A percentile compares a stretch with the other conserved stretches of the same genome.
Conservation (phyloP, 2,888 invertebrate species). For the Hemicrepidius hirtus region DNA sequence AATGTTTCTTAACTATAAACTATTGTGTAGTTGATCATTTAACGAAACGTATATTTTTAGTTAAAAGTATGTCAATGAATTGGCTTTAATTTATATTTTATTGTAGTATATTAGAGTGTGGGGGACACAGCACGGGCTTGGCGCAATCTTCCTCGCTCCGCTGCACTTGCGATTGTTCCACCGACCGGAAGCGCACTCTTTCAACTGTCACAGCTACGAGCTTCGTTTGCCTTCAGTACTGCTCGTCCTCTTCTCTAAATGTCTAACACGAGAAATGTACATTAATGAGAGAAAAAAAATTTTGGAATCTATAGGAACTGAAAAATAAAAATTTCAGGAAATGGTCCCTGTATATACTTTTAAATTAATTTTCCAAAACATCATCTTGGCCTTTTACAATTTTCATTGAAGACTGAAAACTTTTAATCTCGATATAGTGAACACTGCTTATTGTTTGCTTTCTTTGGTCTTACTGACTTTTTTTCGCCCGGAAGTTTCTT, state of each 20-base stretch:
- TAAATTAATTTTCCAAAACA: no score
- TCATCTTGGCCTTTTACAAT: no score
- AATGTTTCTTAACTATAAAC: neutral
- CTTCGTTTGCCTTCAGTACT: slow-evolving; percentile 50
- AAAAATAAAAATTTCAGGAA: no score
- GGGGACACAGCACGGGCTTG: slow-evolving; percentile 61
- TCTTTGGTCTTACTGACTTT: no score
- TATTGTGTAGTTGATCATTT: slow-evolving; percentile 3
- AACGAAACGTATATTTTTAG: slow-evolving; percentile 20
- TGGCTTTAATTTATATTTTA: slow-evolving; percentile 55
- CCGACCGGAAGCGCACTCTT: slow-evolving; percentile 68
- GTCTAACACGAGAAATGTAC: slow-evolving; percentile 34
- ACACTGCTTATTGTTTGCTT: no score
- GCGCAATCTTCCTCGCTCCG: slow-evolving; percentile 68
- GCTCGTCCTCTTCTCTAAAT: slow-evolving; percentile 36
- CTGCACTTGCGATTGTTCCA: slow-evolving; percentile 67
- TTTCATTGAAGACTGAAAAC: no score
- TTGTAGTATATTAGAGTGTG: slow-evolving; percentile 51
- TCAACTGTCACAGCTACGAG: slow-evolving; percentile 66
- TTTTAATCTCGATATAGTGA: no score
- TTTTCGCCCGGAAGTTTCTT: no score
- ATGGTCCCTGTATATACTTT: neutral
- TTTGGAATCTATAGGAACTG: neutral
- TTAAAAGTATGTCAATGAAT: slow-evolving; percentile 53
- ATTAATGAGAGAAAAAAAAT: slow-evolving; percentile 31